Evolutionary conservation across 2,888 invertebrate species (phyloP).

Genomic region (Xiphydria camelus): DNA sequence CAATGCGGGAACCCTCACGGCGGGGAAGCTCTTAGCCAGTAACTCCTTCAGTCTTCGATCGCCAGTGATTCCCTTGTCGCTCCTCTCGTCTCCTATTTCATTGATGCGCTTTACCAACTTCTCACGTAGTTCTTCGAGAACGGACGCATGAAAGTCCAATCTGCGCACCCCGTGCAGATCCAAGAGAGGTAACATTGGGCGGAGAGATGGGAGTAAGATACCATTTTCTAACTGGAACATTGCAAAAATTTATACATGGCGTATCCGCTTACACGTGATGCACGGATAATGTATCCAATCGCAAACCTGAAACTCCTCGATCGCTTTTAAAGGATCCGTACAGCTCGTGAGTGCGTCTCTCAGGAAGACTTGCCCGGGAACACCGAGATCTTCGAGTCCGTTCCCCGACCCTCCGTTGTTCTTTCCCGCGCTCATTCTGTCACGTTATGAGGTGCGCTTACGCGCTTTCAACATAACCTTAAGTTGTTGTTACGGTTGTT

Average conservation of each 20-base stretch:
- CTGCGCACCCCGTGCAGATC: slow-evolving; percentile 93
- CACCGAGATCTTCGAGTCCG: slow-evolving; percentile 82
- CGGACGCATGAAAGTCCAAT: slow-evolving; percentile 92
- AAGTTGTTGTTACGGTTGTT: no score
- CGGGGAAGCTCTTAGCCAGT: slow-evolving; percentile 89
- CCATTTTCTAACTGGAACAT: slow-evolving; percentile 79
- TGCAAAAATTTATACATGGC: no score
- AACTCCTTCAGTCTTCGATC: slow-evolving; percentile 88
- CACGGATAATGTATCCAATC: no score
- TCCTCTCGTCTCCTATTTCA: slow-evolving; percentile 68
- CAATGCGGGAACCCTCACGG: slow-evolving; percentile 86
- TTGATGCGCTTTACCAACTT: slow-evolving; percentile 71
- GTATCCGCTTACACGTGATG: no score
- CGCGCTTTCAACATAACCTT: no score
- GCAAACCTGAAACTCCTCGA: slow-evolving; percentile 97
- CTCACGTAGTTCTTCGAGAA: slow-evolving; percentile 75
- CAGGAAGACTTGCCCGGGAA: slow-evolving; percentile 85
- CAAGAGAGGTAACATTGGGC: slow-evolving; percentile 92
- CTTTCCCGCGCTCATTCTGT: slow-evolving; percentile 42
- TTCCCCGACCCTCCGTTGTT: slow-evolving; percentile 57
- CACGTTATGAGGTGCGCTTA: no score
- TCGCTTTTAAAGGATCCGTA: slow-evolving; percentile 96
- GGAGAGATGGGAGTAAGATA: slow-evolving; percentile 85
- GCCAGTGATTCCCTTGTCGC: slow-evolving; percentile 67
- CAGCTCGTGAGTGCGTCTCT: slow-evolving; percentile 91